phyloP scores from a whole-genome alignment of 2,888 invertebrate species.

The Phania funesta region DNA sequence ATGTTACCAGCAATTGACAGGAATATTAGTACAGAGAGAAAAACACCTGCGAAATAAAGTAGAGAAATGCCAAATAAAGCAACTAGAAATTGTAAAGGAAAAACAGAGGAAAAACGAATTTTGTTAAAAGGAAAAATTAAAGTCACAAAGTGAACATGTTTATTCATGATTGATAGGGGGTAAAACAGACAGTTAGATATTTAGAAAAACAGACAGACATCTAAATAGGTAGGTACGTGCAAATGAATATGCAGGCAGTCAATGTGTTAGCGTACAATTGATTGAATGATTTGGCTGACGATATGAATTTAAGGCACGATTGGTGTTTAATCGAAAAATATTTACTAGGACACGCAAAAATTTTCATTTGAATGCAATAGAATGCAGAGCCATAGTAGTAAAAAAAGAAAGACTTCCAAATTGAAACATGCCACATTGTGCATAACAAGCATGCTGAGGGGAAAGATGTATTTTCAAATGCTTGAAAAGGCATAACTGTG shows the following conservation, averaged over 20 bases:
- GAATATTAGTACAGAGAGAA: slow-evolving; percentile 94
- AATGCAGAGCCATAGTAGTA: no score
- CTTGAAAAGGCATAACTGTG: background rate
- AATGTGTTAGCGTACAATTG: background rate
- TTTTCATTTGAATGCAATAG: slow-evolving; percentile 2
- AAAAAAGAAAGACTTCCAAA: background rate
- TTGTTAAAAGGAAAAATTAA: background rate
- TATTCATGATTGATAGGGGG: background rate
- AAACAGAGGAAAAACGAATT: background rate
- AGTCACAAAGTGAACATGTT: no score
- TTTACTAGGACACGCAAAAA: slow-evolving; percentile 11
- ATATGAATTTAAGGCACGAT: background rate
- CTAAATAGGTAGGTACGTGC: background rate
- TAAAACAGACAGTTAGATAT: background rate
- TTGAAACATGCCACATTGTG: slow-evolving; percentile 26
- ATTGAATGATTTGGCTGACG: background rate
- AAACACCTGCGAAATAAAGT: slow-evolving; percentile 84
- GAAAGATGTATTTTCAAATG: no score
- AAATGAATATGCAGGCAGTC: slow-evolving; percentile 3
- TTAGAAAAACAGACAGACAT: no score
- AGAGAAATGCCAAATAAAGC: slow-evolving; percentile 13
- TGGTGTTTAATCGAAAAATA: slow-evolving; percentile 34
- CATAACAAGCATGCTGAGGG: slow-evolving; percentile 13
- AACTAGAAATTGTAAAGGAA: background rate
- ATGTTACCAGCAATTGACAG: slow-evolving; percentile 97